Conservation (phyloP, 2,888 invertebrate genomes). For the Ecliptopera silaceata region DNA sequence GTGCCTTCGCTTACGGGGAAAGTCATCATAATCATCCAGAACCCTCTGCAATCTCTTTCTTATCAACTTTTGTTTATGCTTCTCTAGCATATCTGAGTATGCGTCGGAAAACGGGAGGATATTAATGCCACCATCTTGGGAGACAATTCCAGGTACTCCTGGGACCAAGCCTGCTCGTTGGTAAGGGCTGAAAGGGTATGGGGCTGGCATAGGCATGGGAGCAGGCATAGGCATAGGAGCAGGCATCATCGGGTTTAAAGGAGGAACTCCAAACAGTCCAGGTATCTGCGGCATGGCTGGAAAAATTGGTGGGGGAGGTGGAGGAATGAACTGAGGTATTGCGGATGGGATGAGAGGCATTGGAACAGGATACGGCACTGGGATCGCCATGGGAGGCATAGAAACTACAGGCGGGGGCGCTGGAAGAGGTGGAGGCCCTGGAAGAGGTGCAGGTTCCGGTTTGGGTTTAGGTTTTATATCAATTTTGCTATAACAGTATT, state of each 20-base stretch:
- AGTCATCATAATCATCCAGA: conserved; percentile 46
- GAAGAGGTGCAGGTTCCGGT: conserved; percentile 24
- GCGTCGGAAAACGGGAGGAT: conserved; percentile 71
- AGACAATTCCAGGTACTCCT: conserved; percentile 61
- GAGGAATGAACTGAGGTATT: conserved; percentile 27
- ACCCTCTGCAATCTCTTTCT: conserved; percentile 52
- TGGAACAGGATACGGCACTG: conserved; percentile 27
- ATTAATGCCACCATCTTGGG: conserved; percentile 66
- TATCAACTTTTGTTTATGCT: conserved; percentile 60
- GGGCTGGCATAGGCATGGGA: conserved; percentile 19
- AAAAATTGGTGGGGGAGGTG: not conserved
- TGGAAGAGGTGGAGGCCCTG: conserved; percentile 2
- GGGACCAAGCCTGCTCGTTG: conserved; percentile 57
- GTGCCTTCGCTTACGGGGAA: conserved; percentile 27
- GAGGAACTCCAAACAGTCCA: conserved; percentile 23
- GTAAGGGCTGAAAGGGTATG: too few species aligned
- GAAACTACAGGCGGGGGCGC: conserved; percentile 9
- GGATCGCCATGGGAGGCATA: conserved; percentile 20
- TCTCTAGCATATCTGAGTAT: conserved; percentile 64
- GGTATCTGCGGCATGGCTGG: conserved; percentile 38
- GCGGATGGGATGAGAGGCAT: not conserved
- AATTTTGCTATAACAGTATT: conserved; percentile 40
- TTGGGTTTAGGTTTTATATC: not conserved
- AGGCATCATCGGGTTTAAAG: conserved; percentile 27
- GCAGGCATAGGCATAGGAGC: conserved; percentile 26